These are phyloP conservation scores for Ctenochaetus hawaiiensis DNA, from an alignment of 2,797 vertebrate genomes.

Conservation along the genomic window DNA sequence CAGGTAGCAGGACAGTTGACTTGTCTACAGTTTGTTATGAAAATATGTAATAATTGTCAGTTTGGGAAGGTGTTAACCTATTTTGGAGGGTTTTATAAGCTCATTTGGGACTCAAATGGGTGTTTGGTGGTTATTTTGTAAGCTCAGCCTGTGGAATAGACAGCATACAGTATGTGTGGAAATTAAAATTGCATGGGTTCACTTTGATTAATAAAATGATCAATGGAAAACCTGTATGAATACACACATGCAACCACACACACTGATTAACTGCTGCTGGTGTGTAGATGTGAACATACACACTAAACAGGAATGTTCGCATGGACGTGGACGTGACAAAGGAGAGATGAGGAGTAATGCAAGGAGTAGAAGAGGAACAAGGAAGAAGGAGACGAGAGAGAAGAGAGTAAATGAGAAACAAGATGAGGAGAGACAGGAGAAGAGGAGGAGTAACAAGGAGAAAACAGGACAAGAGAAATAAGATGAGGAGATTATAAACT, in stretches of 20 bases:
- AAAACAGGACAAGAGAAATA: neutral
- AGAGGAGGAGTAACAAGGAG: no score
- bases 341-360: neutral
- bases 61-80: neutral
- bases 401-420: neutral
- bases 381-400: neutral
- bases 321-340: neutral
- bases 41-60: neutral
- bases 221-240: conserved; percentile 36
- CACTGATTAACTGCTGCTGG: conserved; percentile 7
- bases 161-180: conserved; percentile 23
- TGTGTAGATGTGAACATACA: conserved; percentile 9
- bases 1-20: conserved; percentile 5
- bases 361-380: neutral
- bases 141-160: conserved; percentile 26
- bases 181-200: conserved; percentile 52
- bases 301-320: conserved; percentile 5
- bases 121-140: conserved; percentile 38
- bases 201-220: conserved; percentile 68
- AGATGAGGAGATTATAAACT: neutral
- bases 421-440: neutral
- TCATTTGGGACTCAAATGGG: conserved; percentile 20
- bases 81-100: conserved; percentile 27
- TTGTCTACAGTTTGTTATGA: neutral
- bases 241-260: conserved; percentile 39